Conservation (phyloP, 2,797 vertebrate species). For the Artibeus jamaicensis region DNA sequence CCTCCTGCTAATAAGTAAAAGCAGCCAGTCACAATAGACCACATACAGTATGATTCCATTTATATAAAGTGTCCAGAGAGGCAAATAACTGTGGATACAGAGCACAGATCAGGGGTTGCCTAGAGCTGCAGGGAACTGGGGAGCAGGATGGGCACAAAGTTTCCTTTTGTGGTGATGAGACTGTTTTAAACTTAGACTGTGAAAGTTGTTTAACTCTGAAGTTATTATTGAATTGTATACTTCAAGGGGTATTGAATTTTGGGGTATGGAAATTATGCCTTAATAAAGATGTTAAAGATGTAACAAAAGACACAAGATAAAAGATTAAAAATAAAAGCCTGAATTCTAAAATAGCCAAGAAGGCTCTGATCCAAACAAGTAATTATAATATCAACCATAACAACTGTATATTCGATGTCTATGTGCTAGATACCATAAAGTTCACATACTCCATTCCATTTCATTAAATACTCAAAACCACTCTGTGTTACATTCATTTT, state of each 20-base stretch:
- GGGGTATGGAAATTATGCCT: background rate
- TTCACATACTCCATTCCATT: background rate
- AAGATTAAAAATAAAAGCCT: background rate
- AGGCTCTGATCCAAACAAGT: conserved; percentile 10
- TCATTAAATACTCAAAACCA: background rate
- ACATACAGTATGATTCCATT: background rate
- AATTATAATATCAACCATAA: background rate
- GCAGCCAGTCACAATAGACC: background rate
- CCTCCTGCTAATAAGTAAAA: background rate
- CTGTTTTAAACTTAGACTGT: background rate
- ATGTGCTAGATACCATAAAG: background rate
- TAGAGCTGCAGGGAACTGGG: background rate
- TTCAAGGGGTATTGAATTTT: conserved; percentile 42
- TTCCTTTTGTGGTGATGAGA: background rate
- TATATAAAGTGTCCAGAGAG: background rate
- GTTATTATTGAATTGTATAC: background rate
- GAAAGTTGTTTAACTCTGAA: background rate
- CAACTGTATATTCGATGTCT: background rate
- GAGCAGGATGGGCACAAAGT: background rate
- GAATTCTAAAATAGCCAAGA: background rate
- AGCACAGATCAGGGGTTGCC: background rate
- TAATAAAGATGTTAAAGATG: background rate
- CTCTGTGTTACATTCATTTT: background rate
- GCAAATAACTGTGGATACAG: background rate
- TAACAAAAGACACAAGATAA: background rate